Conservation (phyloP, 2,888 invertebrate species). For the Macropis europaea region DNA sequence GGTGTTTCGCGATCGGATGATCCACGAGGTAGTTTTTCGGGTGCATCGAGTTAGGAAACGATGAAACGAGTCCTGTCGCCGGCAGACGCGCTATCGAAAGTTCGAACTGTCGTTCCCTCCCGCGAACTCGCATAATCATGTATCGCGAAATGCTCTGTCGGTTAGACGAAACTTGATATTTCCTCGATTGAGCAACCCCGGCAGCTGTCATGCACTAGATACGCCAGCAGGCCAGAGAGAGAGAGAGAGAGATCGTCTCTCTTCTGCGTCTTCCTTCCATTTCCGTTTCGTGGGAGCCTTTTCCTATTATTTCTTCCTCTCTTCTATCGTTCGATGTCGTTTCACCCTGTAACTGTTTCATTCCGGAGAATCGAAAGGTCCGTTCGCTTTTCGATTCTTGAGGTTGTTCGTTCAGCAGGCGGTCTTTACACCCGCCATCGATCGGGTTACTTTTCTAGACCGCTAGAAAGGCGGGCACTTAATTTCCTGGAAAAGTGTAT, state of each 20-base stretch:
- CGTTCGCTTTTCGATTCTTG: neutral
- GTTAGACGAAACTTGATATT: constrained; percentile 72
- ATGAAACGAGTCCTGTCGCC: neutral
- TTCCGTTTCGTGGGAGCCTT: constrained; percentile 54
- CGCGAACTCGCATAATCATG: constrained; percentile 38
- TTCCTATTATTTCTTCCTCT: constrained; percentile 31
- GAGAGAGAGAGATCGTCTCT: constrained; percentile 18
- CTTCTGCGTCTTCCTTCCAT: constrained; percentile 60
- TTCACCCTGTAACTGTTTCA: no score
- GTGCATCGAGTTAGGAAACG: neutral
- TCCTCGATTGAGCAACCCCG: constrained; percentile 73
- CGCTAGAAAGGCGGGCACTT: constrained; percentile 13
- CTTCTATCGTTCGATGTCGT: neutral
- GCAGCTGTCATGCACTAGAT: constrained; percentile 73
- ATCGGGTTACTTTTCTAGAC: constrained; percentile 24
- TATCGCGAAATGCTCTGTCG: constrained; percentile 47
- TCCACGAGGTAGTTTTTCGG: neutral
- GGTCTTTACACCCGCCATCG: neutral
- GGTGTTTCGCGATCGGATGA: no score
- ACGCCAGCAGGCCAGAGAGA: constrained; percentile 45
- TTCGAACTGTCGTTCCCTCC: constrained; percentile 45
- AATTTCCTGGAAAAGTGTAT: constrained; percentile 37
- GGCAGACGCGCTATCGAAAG: constrained; percentile 29
- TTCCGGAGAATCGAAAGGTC: no score
- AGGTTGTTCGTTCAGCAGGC: neutral